Evolutionary conservation across 2,888 invertebrate species (phyloP), one percentile per base, ranked within the genome.

Genomic region (Drosophila yooni): DNA sequence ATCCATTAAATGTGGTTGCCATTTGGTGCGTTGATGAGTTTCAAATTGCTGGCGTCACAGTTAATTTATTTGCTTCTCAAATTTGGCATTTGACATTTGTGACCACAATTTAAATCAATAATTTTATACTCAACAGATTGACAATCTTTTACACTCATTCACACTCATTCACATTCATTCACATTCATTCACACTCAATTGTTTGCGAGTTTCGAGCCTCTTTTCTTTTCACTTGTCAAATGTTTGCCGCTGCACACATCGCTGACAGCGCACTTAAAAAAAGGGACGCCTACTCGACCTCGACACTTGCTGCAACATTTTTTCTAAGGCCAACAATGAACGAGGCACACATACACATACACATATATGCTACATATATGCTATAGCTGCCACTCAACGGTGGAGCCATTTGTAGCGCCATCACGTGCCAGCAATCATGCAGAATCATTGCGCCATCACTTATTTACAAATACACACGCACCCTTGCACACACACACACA

Each of bases 401-500:
- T 36, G 56, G 4, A 54, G 66, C 64, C 80, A 70, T 83, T 85
- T 81, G 81, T 64, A 81, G 76, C 67, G 67, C 62, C 72, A 74
- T 79, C 85, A 83, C 85, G 83, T 83, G 76, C 72, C 81, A 70
- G 65, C 76, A 83, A 85, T 83, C 81, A 79, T 74, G 73, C 82
- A 82, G 81, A 85, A 73, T 85, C 85, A 85, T 83, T 85, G 82
- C 85, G 70, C 82, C 83, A 82, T 82, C 80, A 81, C 80, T 82
- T 82, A 83, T 83, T 79, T 61, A 75, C 68, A 76, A 69, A 67
- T 34, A 73, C 57, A 63, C 27, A 46, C n/a, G 27, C 46, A 33
- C 27, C 8, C 51, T 46, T 15, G 40, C 18, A 40, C 21, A 48
- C 27, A 13, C 21, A 21, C 13, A 40, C 25, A 46, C 25, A 31